Evolutionary conservation across 2,797 vertebrate species (phyloP), one percentile per base, ranked within the genome.

Genomic region (Merluccius polli): DNA sequence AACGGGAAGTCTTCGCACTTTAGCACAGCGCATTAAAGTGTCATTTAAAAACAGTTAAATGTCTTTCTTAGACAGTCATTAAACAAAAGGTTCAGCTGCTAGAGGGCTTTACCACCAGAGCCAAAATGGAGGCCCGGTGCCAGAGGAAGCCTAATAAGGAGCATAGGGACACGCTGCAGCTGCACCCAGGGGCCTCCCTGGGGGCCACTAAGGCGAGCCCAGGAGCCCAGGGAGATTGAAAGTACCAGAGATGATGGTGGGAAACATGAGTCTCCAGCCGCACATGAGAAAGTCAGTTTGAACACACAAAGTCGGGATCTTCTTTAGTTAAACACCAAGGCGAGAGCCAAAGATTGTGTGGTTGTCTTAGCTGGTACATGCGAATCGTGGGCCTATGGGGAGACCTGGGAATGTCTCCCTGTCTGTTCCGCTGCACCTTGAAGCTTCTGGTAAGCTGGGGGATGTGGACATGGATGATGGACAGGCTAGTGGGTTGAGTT

Each of bases 121-220:
- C 83, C 80, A 78, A 77, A 78, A 85, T 78, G 70, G 78, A 83
- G 79, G 76, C 71, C 85, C 88, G 79, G 80, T 88, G 80, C 73
- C 70, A 24, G 16, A 70, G 75, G 65, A 76, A 71, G n/a, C 77
- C 82, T 90, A 90, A 90, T 83, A 86, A 81, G 87, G 79, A 83
- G 86, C 78, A 15, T 24, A 1, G 84, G 87, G 86, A 87, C 74
- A 78, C n/a, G n/a, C 48, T 79, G 77, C 83, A 86, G 82, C 81
- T 89, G 78, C 79, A 85, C 73, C 71, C 72, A 33, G 2, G 73
- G 75, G 75, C 79, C 87, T 81, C 81, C 83, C 10, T 4, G 71
- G 71, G 71, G 85, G 76, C 79, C 85, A 79, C 80, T 78, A 67
- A 2, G 79, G 75, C 75, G 30, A 75, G 75, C 79, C 78, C 84